Base-by-base conservation (phyloP, 2,797 vertebrate species). In the Schizopygopsis malacanthus region DNA sequence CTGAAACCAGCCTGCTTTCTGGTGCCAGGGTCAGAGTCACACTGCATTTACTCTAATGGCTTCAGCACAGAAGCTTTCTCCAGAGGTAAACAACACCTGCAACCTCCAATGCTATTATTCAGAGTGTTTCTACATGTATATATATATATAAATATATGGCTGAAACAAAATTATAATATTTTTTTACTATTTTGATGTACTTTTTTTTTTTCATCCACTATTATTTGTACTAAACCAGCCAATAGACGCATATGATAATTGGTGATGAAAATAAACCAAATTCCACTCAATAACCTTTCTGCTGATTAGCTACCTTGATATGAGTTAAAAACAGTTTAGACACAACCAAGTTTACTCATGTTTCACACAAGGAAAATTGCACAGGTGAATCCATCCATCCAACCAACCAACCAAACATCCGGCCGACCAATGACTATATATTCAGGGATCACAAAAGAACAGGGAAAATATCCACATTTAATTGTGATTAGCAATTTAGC, bases 31-130 rank as follows among this genome's bases (percentile, higher is more conserved):
- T 88, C 72, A 71, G 69, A 52, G 70, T 76, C 69, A 45, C 61
- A 80, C 69, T 72, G 79, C 79, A 73, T 83, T 81, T 54, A 76
- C 71, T 45, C 70, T 89, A 91, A 90, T 89, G 86, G 83, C 81
- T 90, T 85, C 86, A 79, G 25, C 63, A 73, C 75, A 80, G 79
- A 88, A 79, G 70, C 79, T 82, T 70, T 85, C 87, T 81, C 59
- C 73, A 43, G 63, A 54, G 45, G 73, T 43, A 84, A 84, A 78
- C 61, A 84, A 84, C 73, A 79, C 61, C 75, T 84, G 83, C 83
- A 84, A 78, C 82, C 61, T 77, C 73, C 45, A 69, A 39, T 52
- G 59, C 47, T 61, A 77, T 84, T 77, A 84, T 67, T 84, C 33
- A 39, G 28, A 79, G 50, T 84, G 83, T 63, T 73, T 61, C 52